These are phyloP conservation scores for Pogonus chalceus DNA, from an alignment of 1,140 invertebrate genomes.

Conservation along the genomic window DNA sequence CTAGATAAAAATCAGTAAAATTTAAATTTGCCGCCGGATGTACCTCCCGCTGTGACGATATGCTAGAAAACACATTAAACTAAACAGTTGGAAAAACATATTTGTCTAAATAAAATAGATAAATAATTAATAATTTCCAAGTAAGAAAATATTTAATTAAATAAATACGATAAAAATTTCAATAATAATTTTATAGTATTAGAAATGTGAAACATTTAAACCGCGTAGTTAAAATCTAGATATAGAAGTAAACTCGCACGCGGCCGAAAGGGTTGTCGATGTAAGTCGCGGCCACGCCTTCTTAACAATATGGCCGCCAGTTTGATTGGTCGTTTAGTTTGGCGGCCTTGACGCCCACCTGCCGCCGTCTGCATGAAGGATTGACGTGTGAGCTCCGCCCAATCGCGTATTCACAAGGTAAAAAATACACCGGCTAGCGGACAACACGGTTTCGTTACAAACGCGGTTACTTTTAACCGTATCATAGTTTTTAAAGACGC, in stretches of 20 bases:
- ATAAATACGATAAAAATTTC: neutral
- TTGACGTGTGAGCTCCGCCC: constrained; percentile 1
- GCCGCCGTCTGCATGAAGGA: neutral
- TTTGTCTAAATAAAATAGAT: neutral
- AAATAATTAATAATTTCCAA: neutral
- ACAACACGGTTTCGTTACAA: no score
- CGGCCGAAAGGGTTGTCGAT: neutral
- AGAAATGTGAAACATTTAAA: neutral
- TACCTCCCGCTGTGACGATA: neutral
- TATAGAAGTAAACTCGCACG: neutral
- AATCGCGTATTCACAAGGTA: neutral
- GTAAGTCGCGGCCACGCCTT: neutral
- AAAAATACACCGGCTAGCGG: no score
- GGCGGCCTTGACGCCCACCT: constrained; percentile 1
- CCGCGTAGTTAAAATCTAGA: neutral
- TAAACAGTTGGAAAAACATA: neutral
- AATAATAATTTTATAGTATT: neutral
- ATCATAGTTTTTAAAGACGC: no score
- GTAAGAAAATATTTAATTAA: neutral
- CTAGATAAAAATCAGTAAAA: no score
- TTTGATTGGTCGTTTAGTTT: neutral
- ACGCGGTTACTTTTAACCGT: no score
- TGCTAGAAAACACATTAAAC: neutral
- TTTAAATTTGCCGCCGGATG: neutral
- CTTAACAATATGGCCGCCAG: constrained; percentile 1